phyloP scores from a whole-genome alignment of 1,140 invertebrate species.

The Pogonomyrmex californicus region DNA sequence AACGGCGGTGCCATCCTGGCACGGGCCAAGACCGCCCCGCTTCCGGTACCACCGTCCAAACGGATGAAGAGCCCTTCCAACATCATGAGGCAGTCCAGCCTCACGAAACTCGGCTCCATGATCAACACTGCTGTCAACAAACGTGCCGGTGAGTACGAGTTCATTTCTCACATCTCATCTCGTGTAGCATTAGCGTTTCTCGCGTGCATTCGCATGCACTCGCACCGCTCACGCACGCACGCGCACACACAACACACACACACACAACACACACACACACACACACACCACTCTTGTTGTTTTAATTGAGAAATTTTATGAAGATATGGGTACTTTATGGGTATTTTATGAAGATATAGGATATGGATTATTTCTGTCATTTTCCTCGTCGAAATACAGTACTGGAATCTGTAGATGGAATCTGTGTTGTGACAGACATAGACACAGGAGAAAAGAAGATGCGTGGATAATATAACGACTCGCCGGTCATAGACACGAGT shows the following conservation, averaged over 20 bases:
- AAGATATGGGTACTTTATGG: not conserved
- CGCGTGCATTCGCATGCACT: no score
- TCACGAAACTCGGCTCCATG: conserved; percentile 90
- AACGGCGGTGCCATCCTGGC: conserved; percentile 79
- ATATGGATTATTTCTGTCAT: no score
- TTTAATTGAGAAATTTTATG: not conserved
- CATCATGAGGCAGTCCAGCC: conserved; percentile 90
- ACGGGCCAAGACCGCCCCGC: conserved; percentile 76
- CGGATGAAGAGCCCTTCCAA: conserved; percentile 86
- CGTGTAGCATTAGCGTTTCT: not conserved
- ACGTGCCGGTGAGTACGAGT: conserved; percentile 82
- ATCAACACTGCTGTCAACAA: conserved; percentile 89
- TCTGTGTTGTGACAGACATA: no score
- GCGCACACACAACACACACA: no score
- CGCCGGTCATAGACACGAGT: no score
- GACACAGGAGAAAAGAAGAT: no score
- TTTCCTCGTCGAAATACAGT: not conserved
- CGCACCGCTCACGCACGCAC: no score
- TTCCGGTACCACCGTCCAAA: conserved; percentile 79
- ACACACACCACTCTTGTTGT: not conserved
- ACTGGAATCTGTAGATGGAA: no score
- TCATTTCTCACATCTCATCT: not conserved
- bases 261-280: no score
- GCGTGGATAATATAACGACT: no score
- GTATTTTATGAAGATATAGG: no score